Percentiles rank a stretch among this genome's conserved stretches.
These are phyloP conservation scores for Cataglyphis altisquamis DNA, from an alignment of 2,888 invertebrate genomes.

Conservation along the genomic window DNA sequence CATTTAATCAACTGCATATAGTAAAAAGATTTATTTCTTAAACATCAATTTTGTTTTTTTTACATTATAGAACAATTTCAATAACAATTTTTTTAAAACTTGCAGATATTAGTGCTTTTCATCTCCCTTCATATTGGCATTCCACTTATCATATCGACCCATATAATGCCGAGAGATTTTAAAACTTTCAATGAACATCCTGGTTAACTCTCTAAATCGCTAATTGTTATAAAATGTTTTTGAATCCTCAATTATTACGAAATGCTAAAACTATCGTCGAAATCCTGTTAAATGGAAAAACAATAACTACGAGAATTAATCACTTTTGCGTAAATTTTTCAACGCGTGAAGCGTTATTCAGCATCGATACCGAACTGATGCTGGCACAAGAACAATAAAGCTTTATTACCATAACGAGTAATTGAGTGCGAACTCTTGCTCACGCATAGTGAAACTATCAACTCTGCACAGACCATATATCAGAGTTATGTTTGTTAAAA, in stretches of 20 bases:
- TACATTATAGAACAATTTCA: not conserved
- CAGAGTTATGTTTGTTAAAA: not conserved
- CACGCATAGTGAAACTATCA: constrained; percentile 25
- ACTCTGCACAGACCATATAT: not conserved
- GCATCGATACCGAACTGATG: constrained; percentile 28
- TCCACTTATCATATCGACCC: constrained; percentile 45
- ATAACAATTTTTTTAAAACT: not conserved
- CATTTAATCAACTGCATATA: not conserved
- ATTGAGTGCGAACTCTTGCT: constrained; percentile 46
- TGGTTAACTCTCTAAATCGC: constrained; percentile 25
- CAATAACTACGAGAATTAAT: constrained; percentile 63
- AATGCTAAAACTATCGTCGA: constrained; percentile 41
- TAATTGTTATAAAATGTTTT: constrained; percentile 51
- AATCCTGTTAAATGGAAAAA: constrained; percentile 43
- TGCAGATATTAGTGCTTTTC: not conserved
- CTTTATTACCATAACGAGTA: constrained; percentile 36
- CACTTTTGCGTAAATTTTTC: constrained; percentile 47
- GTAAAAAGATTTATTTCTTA: not conserved
- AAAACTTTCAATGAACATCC: constrained; percentile 47
- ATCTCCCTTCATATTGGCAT: not conserved
- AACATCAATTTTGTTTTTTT: not conserved
- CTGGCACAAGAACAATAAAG: constrained; percentile 46
- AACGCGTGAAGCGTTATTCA: constrained; percentile 4
- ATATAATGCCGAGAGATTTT: constrained; percentile 71
- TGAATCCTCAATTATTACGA: constrained; percentile 52